phyloP scores from a whole-genome alignment of 2,797 vertebrate genomes.

The Neomorphus geoffroyi region DNA sequence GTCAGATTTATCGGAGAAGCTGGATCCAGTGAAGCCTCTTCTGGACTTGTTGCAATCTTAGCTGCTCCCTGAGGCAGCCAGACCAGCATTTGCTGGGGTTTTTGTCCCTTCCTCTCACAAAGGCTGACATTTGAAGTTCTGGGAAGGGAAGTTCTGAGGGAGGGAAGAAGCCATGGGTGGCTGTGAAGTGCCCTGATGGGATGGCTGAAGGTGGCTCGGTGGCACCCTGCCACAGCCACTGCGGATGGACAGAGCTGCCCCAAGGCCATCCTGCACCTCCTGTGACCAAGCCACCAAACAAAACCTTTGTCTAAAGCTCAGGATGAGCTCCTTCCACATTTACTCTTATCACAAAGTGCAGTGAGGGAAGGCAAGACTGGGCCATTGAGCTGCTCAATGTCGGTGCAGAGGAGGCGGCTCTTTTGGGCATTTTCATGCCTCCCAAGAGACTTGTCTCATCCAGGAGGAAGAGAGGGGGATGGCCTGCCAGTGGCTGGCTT shows the following conservation, averaged over 20 bases:
- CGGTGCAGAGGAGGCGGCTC: not conserved
- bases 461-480: not conserved
- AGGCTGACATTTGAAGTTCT: not conserved
- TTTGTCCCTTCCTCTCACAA: not conserved
- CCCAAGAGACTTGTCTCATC: not conserved
- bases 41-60: not conserved
- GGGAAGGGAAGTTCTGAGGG: too few species aligned
- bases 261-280: not conserved
- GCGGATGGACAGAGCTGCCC: not conserved
- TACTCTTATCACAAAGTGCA: not conserved
- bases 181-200: fast-evolving
- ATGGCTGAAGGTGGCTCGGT: not conserved
- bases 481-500: not conserved
- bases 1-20: not conserved
- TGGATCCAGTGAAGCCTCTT: not conserved
- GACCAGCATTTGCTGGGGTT: not conserved
- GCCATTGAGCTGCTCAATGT: not conserved
- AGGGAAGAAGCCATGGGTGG: not conserved
- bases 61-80: not conserved
- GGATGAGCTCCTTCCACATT: not conserved
- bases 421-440: not conserved
- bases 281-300: not conserved
- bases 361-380: not conserved
- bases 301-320: not conserved
- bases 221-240: not conserved